phyloP scores from a whole-genome alignment of 2,797 vertebrate genomes.

The Cirrhinus molitorella region DNA sequence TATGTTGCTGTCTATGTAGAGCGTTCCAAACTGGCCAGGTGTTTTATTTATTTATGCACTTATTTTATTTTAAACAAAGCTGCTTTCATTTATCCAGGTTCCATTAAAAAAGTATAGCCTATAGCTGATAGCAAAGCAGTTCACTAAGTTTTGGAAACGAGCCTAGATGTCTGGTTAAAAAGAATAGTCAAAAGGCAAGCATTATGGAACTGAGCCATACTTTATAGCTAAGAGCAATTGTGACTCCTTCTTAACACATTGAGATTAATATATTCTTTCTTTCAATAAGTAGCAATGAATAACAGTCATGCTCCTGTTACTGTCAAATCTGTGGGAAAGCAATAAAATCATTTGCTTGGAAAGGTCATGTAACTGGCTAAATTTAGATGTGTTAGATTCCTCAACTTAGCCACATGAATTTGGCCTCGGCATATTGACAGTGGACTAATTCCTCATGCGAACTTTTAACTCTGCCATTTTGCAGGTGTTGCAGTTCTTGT shows the following conservation, averaged over 20 bases:
- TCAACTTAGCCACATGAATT: conserved; percentile 2
- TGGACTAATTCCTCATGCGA: not conserved
- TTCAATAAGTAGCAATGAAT: not conserved
- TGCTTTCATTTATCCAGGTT: not conserved
- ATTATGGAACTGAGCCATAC: not conserved
- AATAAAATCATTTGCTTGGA: conserved; percentile 3
- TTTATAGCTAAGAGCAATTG: not conserved
- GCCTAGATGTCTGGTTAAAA: not conserved
- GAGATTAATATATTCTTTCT: not conserved
- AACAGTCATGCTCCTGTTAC: conserved; percentile 10
- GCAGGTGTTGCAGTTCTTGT: conserved; percentile 18
- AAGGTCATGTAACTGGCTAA: conserved; percentile 8
- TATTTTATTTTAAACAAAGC: not conserved
- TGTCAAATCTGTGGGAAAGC: not conserved
- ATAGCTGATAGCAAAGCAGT: too few species aligned
- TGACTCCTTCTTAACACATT: not conserved
- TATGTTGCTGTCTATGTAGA: too few species aligned
- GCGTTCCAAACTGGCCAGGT: not conserved
- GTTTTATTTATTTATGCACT: not conserved
- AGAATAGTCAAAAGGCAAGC: not conserved
- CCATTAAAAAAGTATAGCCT: not conserved
- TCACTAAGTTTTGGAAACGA: not conserved
- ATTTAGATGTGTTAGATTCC: conserved; percentile 5
- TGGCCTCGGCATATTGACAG: not conserved
- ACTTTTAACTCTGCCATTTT: conserved; percentile 21